phyloP scores from a whole-genome alignment of 2,888 invertebrate species.

The Stenolophus ochropezus region DNA sequence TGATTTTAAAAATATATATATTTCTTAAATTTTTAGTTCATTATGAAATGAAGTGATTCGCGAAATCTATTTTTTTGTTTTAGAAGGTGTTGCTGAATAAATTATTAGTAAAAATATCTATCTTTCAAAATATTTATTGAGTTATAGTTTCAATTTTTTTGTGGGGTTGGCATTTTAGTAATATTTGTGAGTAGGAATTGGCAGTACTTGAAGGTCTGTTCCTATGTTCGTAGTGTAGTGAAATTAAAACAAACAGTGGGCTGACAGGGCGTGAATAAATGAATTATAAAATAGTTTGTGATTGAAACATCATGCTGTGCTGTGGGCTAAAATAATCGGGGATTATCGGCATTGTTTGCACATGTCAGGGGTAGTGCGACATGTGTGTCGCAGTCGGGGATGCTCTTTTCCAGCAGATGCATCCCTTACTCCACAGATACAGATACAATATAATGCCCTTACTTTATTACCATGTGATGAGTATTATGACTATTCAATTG shows the following conservation, averaged over 20 bases:
- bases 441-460: constrained; percentile 7
- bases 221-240: too few relatives aligned
- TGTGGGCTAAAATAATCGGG: constrained; percentile 71
- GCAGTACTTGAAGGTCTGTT: too few relatives aligned
- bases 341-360: constrained; percentile 73
- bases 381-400: neutral
- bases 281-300: constrained; percentile 69
- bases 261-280: constrained; percentile 64
- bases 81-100: too few relatives aligned
- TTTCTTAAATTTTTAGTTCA: too few relatives aligned
- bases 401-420: constrained; percentile 26
- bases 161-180: too few relatives aligned
- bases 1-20: too few relatives aligned
- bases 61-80: too few relatives aligned
- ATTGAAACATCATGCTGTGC: constrained; percentile 70
- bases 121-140: too few relatives aligned
- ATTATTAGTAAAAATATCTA: too few relatives aligned
- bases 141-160: too few relatives aligned
- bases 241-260: neutral
- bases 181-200: too few relatives aligned
- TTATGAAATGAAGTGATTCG: too few relatives aligned
- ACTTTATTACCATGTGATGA: constrained; percentile 59
- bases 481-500: constrained; percentile 60
- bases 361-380: constrained; percentile 68
- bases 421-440: neutral